Percentiles rank a stretch among this genome's conserved stretches.
Conservation (phyloP, 2,113 vertebrate genomes). For the Prionailurus viverrinus region DNA sequence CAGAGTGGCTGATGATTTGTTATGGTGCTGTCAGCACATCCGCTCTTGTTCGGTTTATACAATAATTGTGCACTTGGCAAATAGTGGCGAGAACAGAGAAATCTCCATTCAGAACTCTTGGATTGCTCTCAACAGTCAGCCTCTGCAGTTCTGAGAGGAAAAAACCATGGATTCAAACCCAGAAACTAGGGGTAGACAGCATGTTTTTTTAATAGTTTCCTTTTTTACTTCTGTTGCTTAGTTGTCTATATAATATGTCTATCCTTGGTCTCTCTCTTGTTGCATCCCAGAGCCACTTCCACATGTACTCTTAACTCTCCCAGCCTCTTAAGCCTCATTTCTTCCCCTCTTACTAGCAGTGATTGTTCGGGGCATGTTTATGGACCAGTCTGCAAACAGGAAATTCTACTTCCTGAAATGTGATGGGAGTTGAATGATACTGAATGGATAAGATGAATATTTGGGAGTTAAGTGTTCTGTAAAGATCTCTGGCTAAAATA, state of each 20-base stretch:
- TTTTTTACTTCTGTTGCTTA: constrained; percentile 76
- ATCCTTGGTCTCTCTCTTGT: constrained; percentile 35
- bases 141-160: constrained; percentile 78
- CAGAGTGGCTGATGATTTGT: constrained; percentile 70
- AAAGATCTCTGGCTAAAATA: constrained; percentile 75
- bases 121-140: constrained; percentile 72
- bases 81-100: constrained; percentile 61
- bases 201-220: constrained; percentile 77
- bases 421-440: constrained; percentile 82
- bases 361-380: constrained; percentile 88
- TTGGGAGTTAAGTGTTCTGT: constrained; percentile 80
- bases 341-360: constrained; percentile 78
- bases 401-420: constrained; percentile 88
- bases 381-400: constrained; percentile 88
- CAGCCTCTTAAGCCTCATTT: constrained; percentile 55
- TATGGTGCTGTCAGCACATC: constrained; percentile 63
- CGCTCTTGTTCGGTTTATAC: constrained; percentile 68
- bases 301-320: not conserved
- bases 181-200: constrained; percentile 73
- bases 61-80: constrained; percentile 75
- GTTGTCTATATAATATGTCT: constrained; percentile 55
- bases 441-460: constrained; percentile 83
- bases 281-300: constrained; percentile 67
- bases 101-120: constrained; percentile 54
- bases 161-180: constrained; percentile 72